Base-by-base conservation (phyloP, 2,888 invertebrate genomes). In the Ochropacha duplaris region DNA sequence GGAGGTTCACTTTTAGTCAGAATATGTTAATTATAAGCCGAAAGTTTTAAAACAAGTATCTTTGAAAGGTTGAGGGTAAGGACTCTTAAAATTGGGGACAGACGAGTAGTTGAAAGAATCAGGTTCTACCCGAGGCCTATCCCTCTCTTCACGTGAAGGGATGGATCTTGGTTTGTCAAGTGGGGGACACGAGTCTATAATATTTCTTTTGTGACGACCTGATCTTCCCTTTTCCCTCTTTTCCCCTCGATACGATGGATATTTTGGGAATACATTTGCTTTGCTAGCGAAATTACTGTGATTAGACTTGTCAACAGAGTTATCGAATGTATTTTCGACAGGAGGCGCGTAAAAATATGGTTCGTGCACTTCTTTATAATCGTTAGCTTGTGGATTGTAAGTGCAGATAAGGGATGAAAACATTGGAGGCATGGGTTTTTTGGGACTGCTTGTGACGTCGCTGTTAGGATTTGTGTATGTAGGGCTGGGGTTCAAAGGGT, bases 61-160 rank as follows among this genome's bases (percentile, higher is more conserved):
- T n/a, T 62, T 59, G 22, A 65, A 60, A 12, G 72, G 68, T 49
- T 67, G 58, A 9, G 78, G 71, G 31, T 68, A 74, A 0, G 80
- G 81, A 12, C 64, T 75, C 54, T 60, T 76, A 55, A 59, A 79
- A 31, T 70, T 69, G 0, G 83, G 78, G 16, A 78, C 59, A 22
- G 72, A 63, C 2, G 69, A 61, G 50, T 74, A 75, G 49, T 74
- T 62, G 50, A 79, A 77, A 26, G 65, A 57, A 19, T 74, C 78
- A 34, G 78, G 72, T 24, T 64, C 62, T 9, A 72, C 59, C 22
- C 59, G 50, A 9, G 83, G 81, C 36, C 60, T 66, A 56, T 80
- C 79, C 50, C 81, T 69, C 58, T 76, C 71, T 54, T 79, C 74
- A 31, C 54, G 68, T 22, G 75, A 70, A 51, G 66, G 56, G 5